A percentile compares a stretch with the other conserved stretches of the same genome.
These are phyloP conservation scores for Odocoileus virginianus DNA, from an alignment of 2,113 vertebrate species.

Conservation along the genomic window DNA sequence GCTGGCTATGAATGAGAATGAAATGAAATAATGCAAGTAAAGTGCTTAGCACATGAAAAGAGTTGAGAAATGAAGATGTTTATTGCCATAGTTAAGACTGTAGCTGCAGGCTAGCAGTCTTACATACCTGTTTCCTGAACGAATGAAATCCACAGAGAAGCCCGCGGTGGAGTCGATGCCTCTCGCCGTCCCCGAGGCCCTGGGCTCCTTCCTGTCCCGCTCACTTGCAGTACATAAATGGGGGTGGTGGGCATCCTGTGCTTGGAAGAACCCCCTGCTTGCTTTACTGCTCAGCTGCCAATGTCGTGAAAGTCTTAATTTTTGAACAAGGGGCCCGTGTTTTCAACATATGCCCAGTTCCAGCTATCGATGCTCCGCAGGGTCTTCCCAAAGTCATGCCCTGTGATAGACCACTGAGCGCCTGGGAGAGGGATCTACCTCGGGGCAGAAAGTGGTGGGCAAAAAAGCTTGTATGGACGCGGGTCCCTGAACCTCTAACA, in stretches of 20 bases:
- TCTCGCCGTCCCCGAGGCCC: not conserved
- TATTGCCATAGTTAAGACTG: not conserved
- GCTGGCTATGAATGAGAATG: not conserved
- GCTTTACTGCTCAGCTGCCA: not conserved
- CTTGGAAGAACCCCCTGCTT: not conserved
- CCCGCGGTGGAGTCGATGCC: too few relatives aligned
- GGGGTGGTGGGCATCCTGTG: not conserved
- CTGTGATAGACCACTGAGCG: not conserved
- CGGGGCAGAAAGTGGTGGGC: not conserved
- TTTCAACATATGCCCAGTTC: not conserved
- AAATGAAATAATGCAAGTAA: not conserved
- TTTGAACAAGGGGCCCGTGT: not conserved
- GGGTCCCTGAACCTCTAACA: not conserved
- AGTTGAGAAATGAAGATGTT: not conserved
- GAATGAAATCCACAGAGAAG: not conserved
- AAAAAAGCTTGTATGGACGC: not conserved
- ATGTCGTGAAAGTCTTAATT: not conserved
- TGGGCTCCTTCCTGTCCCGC: not conserved
- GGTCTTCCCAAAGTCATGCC: not conserved
- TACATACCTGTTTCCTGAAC: not conserved
- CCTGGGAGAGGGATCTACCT: not conserved
- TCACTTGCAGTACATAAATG: not conserved
- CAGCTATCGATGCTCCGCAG: not conserved
- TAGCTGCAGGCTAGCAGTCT: not conserved
- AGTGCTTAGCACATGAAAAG: not conserved